phyloP scores from a whole-genome alignment of 2,113 vertebrate genomes.

The Carassius auratus region DNA sequence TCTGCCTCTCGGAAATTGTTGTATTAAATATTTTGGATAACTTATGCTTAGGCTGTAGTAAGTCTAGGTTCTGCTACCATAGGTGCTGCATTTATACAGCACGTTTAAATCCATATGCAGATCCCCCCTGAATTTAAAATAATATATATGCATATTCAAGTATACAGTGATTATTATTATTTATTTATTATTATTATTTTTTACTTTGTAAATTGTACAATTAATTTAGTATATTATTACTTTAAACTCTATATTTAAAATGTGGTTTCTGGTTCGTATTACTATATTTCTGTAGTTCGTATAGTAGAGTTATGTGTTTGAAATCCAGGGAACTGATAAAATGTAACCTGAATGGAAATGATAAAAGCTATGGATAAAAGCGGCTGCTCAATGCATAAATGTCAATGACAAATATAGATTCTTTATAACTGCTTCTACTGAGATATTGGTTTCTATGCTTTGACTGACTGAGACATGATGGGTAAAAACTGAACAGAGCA shows the following conservation, averaged over 20 bases:
- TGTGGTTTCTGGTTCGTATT: background rate
- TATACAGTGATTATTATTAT: too few species aligned
- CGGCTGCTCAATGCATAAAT: background rate
- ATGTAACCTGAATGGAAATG: background rate
- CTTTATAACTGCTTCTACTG: background rate
- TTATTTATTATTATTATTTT: too few species aligned
- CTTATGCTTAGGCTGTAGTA: too few species aligned
- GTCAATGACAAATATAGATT: background rate
- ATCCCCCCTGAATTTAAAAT: background rate
- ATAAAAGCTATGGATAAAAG: background rate
- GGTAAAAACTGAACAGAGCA: background rate
- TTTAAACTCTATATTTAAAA: background rate
- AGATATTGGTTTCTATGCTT: background rate
- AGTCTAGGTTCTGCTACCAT: background rate
- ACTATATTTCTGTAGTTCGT: background rate
- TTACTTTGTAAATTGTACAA: too few species aligned
- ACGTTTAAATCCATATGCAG: background rate
- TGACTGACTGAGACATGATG: background rate
- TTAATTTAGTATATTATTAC: background rate
- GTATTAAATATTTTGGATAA: background rate
- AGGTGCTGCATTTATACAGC: background rate
- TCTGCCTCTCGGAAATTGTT: too few species aligned
- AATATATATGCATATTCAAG: too few species aligned
- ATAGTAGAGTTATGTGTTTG: background rate
- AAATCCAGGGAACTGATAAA: background rate